A percentile compares a stretch with the other conserved stretches of the same genome.
Evolutionary conservation across 2,888 invertebrate genomes (phyloP).

Genomic region (Furcula furcula): DNA sequence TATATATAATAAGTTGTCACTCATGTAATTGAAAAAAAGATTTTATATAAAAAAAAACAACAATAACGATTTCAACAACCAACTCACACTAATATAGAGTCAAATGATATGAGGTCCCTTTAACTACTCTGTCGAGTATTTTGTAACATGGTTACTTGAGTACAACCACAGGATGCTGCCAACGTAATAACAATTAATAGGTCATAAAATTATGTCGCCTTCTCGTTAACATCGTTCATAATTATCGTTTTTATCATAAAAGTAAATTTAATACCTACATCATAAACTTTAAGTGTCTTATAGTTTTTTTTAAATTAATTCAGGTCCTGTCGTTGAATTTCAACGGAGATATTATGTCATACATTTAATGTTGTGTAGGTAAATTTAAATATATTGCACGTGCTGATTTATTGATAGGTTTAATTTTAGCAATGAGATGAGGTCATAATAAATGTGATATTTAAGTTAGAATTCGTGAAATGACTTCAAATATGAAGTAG

Average conservation of each 20-base stretch:
- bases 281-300: constrained; percentile 21
- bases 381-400: neutral
- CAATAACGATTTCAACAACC: too few relatives aligned
- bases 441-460: too few relatives aligned
- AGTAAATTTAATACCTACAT: constrained; percentile 18
- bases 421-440: too few relatives aligned
- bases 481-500: too few relatives aligned
- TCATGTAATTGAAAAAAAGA: too few relatives aligned
- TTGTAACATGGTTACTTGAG: neutral
- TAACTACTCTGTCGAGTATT: too few relatives aligned
- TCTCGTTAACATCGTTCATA: constrained; percentile 25
- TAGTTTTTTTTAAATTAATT: constrained; percentile 1
- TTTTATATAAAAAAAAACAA: too few relatives aligned
- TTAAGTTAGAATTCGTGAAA: too few relatives aligned
- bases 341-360: neutral
- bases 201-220: constrained; percentile 11
- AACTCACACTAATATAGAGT: too few relatives aligned
- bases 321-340: constrained; percentile 3
- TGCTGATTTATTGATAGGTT: neutral
- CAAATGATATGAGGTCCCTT: too few relatives aligned
- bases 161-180: neutral
- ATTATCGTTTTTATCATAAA: constrained; percentile 23
- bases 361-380: neutral
- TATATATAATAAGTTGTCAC: too few relatives aligned
- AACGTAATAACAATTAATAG: constrained; percentile 2